Percentiles rank a stretch among this genome's conserved stretches.
These are phyloP conservation scores for Vanessa cardui DNA, from an alignment of 2,888 invertebrate genomes.

Conservation along the genomic window DNA sequence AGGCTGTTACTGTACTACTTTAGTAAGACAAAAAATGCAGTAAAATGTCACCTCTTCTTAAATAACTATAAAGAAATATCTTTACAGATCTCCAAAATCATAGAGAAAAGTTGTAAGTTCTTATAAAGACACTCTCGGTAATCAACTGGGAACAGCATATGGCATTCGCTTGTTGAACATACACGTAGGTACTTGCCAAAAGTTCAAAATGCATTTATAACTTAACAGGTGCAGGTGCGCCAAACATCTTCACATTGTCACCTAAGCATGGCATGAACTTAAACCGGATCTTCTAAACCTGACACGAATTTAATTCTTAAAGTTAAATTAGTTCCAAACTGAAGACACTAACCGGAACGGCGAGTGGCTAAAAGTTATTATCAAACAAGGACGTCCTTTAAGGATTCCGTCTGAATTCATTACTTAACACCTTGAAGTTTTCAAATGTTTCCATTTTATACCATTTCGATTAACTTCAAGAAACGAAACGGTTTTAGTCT, in stretches of 20 bases:
- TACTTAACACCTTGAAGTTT: slow-evolving; percentile 10
- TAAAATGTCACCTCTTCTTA: too few relatives aligned
- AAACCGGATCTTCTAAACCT: slow-evolving; percentile 26
- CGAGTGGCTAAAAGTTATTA: slow-evolving; percentile 33
- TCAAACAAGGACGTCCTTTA: slow-evolving; percentile 28
- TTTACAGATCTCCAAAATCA: too few relatives aligned
- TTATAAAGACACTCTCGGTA: too few relatives aligned
- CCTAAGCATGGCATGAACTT: slow-evolving; percentile 1
- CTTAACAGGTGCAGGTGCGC: slow-evolving; percentile 13
- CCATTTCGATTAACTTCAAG: not conserved
- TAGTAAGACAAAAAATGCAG: too few relatives aligned
- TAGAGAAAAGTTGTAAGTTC: too few relatives aligned
- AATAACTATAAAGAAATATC: too few relatives aligned
- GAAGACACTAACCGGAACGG: slow-evolving; percentile 35
- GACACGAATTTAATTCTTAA: slow-evolving; percentile 40
- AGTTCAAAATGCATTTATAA: slow-evolving; percentile 4
- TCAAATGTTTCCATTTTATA: not conserved
- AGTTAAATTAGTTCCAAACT: slow-evolving; percentile 41
- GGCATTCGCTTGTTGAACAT: not conserved
- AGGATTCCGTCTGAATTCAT: slow-evolving; percentile 28
- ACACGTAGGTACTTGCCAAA: not conserved
- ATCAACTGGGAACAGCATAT: too few relatives aligned
- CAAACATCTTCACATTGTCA: slow-evolving; percentile 9
- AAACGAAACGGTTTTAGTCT: too few relatives aligned
- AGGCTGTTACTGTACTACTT: too few relatives aligned